These are phyloP conservation scores for Leptestheria dahalacensis DNA, from an alignment of 1,140 invertebrate genomes.

Conservation along the genomic window DNA sequence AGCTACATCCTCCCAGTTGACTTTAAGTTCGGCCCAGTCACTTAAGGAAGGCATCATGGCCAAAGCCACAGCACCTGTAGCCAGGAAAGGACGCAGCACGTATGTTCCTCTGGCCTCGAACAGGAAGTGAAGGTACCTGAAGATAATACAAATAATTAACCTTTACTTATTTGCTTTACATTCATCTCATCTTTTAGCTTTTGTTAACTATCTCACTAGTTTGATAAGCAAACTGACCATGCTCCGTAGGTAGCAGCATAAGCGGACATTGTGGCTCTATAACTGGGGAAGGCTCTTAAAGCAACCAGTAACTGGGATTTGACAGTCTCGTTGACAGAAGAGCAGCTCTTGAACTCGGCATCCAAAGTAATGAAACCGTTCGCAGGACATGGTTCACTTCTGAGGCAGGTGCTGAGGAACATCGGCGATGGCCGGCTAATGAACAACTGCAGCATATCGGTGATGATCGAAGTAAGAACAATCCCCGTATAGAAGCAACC, in stretches of 20 bases:
- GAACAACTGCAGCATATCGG: background rate
- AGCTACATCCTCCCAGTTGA: background rate
- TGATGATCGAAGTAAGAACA: background rate
- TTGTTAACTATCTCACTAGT: too few relatives aligned
- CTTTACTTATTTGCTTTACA: too few relatives aligned
- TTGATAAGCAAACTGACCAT: background rate
- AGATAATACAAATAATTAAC: background rate
- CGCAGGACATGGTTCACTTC: background rate
- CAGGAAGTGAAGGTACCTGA: background rate
- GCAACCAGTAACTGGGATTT: too few relatives aligned
- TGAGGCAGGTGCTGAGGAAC: background rate
- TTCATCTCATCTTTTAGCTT: too few relatives aligned
- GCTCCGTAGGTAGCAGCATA: background rate
- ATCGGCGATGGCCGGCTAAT: background rate
- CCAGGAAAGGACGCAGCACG: background rate
- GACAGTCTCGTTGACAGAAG: too few relatives aligned
- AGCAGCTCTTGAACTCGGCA: too few relatives aligned
- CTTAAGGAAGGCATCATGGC: background rate
- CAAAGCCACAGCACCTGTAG: background rate
- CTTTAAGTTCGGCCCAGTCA: background rate
- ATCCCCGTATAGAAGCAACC: background rate
- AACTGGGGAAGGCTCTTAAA: background rate
- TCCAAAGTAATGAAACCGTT: background rate
- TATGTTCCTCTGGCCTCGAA: background rate
- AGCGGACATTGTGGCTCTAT: background rate